Evolutionary conservation across 2,888 invertebrate species (phyloP).

Genomic region (Cantharis lateralis): DNA sequence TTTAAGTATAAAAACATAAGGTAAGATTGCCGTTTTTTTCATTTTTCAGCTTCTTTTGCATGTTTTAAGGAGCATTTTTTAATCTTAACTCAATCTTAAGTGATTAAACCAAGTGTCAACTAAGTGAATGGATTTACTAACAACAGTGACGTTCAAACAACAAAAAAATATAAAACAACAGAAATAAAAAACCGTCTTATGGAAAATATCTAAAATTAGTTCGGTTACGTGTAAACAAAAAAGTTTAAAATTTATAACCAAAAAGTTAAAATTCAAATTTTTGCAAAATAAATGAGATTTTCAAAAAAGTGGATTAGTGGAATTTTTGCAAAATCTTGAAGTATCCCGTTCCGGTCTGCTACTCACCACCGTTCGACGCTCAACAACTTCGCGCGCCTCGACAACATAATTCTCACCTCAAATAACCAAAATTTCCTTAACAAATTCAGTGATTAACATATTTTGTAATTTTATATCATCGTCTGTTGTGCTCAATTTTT

Average conservation of each 20-base stretch:
- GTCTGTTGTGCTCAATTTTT: not conserved
- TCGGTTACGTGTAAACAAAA: not conserved
- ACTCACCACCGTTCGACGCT: conserved; percentile 27
- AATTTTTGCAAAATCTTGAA: conserved; percentile 6
- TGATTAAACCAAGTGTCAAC: not conserved
- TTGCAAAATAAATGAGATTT: not conserved
- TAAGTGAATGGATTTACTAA: not conserved
- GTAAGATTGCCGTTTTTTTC: conserved; percentile 43
- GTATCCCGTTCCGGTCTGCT: conserved; percentile 8
- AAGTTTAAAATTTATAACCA: not conserved
- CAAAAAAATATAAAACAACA: not conserved
- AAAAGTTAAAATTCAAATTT: not conserved
- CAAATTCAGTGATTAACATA: not conserved
- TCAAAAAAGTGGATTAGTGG: not conserved
- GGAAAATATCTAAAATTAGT: not conserved
- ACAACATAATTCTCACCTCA: not conserved
- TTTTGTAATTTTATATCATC: not conserved
- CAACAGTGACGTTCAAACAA: not conserved
- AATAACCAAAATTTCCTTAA: not conserved
- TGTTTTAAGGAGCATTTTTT: conserved; percentile 2
- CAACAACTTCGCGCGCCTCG: conserved; percentile 8
- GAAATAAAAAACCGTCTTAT: conserved; percentile 8
- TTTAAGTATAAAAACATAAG: conserved; percentile 50
- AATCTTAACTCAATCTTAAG: conserved; percentile 1
- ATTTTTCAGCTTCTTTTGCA: conserved; percentile 12